Base-by-base conservation (phyloP, 2,888 invertebrate species). In the Subacronicta megacephala region DNA sequence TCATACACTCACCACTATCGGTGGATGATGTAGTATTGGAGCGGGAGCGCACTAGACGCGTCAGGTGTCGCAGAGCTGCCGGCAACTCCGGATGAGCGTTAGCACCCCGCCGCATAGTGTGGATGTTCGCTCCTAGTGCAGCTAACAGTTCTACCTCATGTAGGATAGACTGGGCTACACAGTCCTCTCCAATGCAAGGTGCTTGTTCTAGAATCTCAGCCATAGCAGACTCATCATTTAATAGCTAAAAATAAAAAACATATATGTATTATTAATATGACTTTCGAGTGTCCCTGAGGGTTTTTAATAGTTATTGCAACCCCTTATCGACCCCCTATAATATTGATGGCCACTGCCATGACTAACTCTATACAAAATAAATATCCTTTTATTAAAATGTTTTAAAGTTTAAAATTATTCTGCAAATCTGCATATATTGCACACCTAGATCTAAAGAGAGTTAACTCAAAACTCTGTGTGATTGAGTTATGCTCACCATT, bases 141-240 rank as follows among this genome's bases (percentile, higher is more conserved):
- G 96, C 95, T 67, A 97, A 90, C n/a, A 97, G 87, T 75, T 97
- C 96, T 15, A 96, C 96, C 83, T 97, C 97, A 80, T 96, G 96
- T 12, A 97, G 93, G 71, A 97, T 96, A 0, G 97, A 96, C 26
- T 97, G 89, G 0, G 97, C 96, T 12, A 96, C 95, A 35, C 96
- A 96, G 83, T 97, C 97, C 31, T 96, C 95, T 1, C 94, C 94
- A 10, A 97, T 89, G 0, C 96, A 96, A 7, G 97, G 97, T 0
- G 96, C 96, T 20, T 96, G 95, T 38, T 96, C 95, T 45, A 97
- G 95, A 12, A 97, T 95, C 83, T 96, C 97, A 58, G 96, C 95
- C 78, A 97, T 90, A 7, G 89, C 88, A 5, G 90, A 80, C 46
- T 93, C 93, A 31, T 94, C 92, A 77, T 93, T 93, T 38, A 94